Percentiles rank a stretch among this genome's conserved stretches.
Conservation (phyloP, 2,888 invertebrate species). For the Cephalotes varians region DNA sequence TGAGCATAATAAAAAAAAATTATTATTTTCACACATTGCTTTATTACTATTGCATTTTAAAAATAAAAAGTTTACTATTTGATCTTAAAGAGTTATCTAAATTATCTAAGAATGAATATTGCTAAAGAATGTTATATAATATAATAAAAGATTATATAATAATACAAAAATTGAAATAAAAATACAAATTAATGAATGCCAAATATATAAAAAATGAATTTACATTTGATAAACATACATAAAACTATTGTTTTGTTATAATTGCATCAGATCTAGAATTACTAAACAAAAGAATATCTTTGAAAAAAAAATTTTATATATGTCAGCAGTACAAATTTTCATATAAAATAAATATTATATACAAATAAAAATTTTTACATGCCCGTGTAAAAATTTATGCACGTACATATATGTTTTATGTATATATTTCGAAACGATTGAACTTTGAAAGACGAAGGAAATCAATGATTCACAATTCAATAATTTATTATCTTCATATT, state of each 20-base stretch:
- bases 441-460: not conserved
- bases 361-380: not conserved
- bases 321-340: not conserved
- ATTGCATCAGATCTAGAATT: constrained; percentile 1
- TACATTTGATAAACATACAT: not conserved
- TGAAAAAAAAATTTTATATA: not conserved
- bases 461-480: not conserved
- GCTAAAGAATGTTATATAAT: not conserved
- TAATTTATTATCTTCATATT: constrained; percentile 1
- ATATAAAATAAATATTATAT: not conserved
- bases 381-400: too few relatives aligned
- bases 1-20: not conserved
- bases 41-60: not conserved
- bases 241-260: not conserved
- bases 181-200: not conserved
- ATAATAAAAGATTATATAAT: not conserved
- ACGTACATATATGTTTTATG: not conserved
- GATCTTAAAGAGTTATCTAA: not conserved
- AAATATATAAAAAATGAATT: constrained; percentile 9
- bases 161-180: constrained; percentile 7
- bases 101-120: not conserved
- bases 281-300: not conserved
- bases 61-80: not conserved
- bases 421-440: not conserved
- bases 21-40: not conserved